Percentiles rank a stretch among this genome's conserved stretches.
Evolutionary conservation across 1,140 invertebrate genomes (phyloP).

Genomic region (Drosophila baimaii): DNA sequence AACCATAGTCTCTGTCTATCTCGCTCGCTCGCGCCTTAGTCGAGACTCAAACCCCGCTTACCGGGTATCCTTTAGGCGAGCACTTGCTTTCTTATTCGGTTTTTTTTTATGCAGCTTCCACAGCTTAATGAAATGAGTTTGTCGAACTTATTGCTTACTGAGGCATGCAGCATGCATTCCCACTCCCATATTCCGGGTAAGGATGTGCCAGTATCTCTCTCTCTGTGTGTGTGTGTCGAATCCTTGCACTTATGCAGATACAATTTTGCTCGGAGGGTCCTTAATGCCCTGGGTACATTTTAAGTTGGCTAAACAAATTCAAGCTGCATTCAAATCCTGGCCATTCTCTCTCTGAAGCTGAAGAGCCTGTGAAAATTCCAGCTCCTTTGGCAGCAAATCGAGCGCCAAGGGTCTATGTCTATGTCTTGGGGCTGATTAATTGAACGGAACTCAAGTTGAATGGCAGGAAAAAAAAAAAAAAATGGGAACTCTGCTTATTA

Average conservation of each 20-base stretch:
- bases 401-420: constrained; percentile 11
- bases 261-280: constrained; percentile 42
- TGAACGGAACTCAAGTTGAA: constrained; percentile 13
- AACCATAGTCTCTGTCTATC: neutral
- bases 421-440: constrained; percentile 1
- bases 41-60: neutral
- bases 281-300: constrained; percentile 36
- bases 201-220: neutral
- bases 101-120: constrained; percentile 67
- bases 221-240: neutral
- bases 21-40: neutral
- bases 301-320: constrained; percentile 48
- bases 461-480: neutral
- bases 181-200: no score
- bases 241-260: constrained; percentile 48
- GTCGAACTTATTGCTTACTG: constrained; percentile 78
- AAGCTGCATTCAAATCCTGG: constrained; percentile 25
- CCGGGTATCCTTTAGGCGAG: neutral
- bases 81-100: neutral
- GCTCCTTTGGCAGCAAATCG: constrained; percentile 18
- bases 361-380: constrained; percentile 5
- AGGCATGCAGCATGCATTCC: constrained; percentile 76
- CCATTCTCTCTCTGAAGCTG: no score
- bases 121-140: constrained; percentile 82
- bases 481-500: constrained; percentile 12